Base-by-base conservation (phyloP, 1,140 invertebrate genomes). In the Parasteatoda tepidariorum region DNA sequence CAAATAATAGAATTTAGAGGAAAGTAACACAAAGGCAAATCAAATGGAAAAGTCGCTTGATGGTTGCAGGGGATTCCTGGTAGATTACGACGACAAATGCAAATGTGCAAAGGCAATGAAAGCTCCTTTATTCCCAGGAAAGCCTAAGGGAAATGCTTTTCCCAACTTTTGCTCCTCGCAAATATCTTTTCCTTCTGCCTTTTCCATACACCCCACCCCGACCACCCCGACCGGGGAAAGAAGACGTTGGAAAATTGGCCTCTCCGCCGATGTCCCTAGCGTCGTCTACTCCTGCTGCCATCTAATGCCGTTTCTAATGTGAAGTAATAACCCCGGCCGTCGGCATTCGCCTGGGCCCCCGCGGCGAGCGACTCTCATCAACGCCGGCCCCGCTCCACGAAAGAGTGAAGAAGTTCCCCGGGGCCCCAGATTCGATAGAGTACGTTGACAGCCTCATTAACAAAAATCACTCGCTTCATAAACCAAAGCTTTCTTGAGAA, bases 221-320 rank as follows among this genome's bases (percentile, higher is more conserved):
- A 54, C 61, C 34, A 22, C 41, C 24, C 64, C 41, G 74, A 76
- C 76, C 62, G n/a, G n/a, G n/a, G n/a, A n/a, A n/a, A n/a, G n/a
- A n/a, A n/a, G n/a, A n/a, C n/a, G n/a, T 59, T 57, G 67, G 78
- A 83, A 83, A 83, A 83, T 83, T 83, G 81, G 81, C 81, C 81
- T 59, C 38, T 64, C 74, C 59, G 9, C 41, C 59, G 28, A 38
- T 33, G 64, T 81, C 78, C 78, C 78, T n/a, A 62, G 78, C 68
- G 78, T 48, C 78, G 38, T 28, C 64, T 70, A 59, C 48, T 48
- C 38, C 62, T 30, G 41, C 76, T 68, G 54, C 54, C 76, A 68
- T 59, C 76, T 81, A 81, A 81, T 81, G 59, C 78, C 18, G 81
- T 66, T 62, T 74, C 81, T 83, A 83, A 83, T 83, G 81, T 74